A percentile compares a stretch with the other conserved stretches of the same genome.
phyloP scores from a whole-genome alignment of 1,140 invertebrate genomes.

The Tigriopus japonicus region DNA sequence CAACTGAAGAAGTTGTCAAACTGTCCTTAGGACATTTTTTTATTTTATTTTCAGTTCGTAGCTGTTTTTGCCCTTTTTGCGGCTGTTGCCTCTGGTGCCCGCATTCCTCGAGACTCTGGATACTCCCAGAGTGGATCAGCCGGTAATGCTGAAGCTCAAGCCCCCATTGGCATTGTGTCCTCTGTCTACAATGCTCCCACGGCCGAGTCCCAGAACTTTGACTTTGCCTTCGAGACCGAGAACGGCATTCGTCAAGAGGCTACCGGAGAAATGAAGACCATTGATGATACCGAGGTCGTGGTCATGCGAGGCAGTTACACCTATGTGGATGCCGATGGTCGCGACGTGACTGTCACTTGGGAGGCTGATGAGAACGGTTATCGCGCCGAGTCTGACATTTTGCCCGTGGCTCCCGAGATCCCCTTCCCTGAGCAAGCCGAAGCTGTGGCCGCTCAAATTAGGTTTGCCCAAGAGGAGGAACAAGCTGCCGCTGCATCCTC shows the following conservation, averaged over 20 bases:
- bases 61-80: too few species aligned
- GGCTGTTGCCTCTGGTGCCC: too few species aligned
- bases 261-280: background rate
- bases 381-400: constrained; percentile 30
- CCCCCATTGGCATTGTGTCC: constrained; percentile 1
- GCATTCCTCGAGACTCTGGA: too few species aligned
- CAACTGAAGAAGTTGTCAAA: too few species aligned
- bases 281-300: constrained; percentile 1
- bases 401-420: constrained; percentile 15
- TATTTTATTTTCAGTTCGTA: too few species aligned
- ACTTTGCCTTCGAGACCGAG: constrained; percentile 7
- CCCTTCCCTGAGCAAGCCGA: background rate
- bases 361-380: constrained; percentile 42
- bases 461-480: background rate
- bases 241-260: constrained; percentile 13
- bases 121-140: too few species aligned
- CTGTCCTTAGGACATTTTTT: too few species aligned
- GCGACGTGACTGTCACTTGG: constrained; percentile 36
- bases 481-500: constrained; percentile 4
- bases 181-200: background rate
- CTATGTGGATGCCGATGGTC: constrained; percentile 22
- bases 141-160: background rate
- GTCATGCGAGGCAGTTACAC: constrained; percentile 10
- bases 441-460: background rate
- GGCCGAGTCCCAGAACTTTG: background rate